These are phyloP conservation scores for Toxostoma redivivum DNA, from an alignment of 2,113 vertebrate species.

Conservation along the genomic window DNA sequence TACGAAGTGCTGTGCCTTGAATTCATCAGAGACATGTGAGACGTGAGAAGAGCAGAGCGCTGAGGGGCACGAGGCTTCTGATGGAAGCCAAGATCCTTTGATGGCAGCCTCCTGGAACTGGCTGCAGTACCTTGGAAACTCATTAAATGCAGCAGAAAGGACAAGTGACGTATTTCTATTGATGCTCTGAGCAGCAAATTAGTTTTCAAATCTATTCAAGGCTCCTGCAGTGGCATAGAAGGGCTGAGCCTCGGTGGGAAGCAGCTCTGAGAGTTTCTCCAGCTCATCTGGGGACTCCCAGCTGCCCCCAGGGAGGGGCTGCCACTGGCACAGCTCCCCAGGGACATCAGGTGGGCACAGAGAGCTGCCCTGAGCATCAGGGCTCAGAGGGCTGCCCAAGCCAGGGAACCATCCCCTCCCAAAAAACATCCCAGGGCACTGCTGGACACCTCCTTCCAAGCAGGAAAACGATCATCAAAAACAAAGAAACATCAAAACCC, in stretches of 20 bases:
- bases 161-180: constrained; percentile 8
- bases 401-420: not conserved
- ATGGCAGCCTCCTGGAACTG: constrained; percentile 35
- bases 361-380: not conserved
- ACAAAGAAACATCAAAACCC: not conserved
- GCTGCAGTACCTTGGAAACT: constrained; percentile 43
- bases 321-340: fast-evolving
- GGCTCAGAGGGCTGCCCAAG: not conserved
- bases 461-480: not conserved
- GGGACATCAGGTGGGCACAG: not conserved
- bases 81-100: constrained; percentile 29
- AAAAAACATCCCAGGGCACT: fast-evolving
- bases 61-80: not conserved
- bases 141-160: constrained; percentile 61
- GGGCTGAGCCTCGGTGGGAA: not conserved
- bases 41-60: not conserved
- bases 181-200: constrained; percentile 56
- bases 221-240: not conserved
- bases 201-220: constrained; percentile 48
- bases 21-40: constrained; percentile 7
- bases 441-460: not conserved
- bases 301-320: not conserved
- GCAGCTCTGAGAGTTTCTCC: not conserved
- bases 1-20: fast-evolving
- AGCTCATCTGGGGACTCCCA: not conserved